These are phyloP conservation scores for Holcopasites calliopsidis DNA, from an alignment of 1,140 invertebrate species.

Conservation along the genomic window DNA sequence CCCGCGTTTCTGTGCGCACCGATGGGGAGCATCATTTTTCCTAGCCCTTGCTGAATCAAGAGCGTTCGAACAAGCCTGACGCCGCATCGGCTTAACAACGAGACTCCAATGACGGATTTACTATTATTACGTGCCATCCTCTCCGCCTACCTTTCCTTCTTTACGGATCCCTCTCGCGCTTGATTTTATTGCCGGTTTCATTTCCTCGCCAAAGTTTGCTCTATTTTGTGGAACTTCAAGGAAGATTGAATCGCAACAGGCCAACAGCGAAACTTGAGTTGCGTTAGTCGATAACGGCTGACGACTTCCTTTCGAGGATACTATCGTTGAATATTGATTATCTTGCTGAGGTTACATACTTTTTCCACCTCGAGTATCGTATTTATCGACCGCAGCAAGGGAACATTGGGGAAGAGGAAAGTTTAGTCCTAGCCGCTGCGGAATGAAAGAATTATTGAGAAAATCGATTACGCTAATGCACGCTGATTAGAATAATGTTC, in stretches of 20 bases:
- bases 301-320: background rate
- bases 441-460: too few species aligned
- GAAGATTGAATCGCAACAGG: constrained; percentile 9
- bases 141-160: constrained; percentile 44
- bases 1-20: constrained; percentile 55
- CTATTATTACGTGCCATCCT: constrained; percentile 58
- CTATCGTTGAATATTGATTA: background rate
- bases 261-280: too few species aligned
- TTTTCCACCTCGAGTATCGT: background rate
- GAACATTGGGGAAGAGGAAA: too few species aligned
- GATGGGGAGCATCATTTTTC: constrained; percentile 61
- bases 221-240: too few species aligned
- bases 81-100: constrained; percentile 68
- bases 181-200: background rate
- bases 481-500: background rate
- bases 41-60: constrained; percentile 44
- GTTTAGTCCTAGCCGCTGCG: too few species aligned
- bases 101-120: constrained; percentile 72
- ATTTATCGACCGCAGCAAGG: too few species aligned
- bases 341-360: background rate
- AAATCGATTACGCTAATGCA: too few species aligned
- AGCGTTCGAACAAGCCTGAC: constrained; percentile 6
- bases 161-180: background rate
- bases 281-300: background rate
- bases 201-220: too few species aligned